These are phyloP conservation scores for Daubentonia madagascariensis DNA, from an alignment of 2,113 vertebrate genomes.

Conservation along the genomic window DNA sequence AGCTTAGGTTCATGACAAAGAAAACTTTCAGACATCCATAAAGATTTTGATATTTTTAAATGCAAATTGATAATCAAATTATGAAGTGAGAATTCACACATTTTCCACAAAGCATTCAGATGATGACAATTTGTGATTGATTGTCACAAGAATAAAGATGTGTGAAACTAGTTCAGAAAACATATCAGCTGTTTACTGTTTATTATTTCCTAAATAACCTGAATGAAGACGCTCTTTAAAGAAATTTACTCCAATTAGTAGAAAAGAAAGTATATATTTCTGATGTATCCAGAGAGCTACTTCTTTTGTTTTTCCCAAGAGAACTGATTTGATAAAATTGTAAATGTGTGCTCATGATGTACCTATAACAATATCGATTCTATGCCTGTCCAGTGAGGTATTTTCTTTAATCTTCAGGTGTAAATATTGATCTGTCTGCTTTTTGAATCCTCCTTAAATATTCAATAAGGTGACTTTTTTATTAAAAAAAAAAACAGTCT, in stretches of 20 bases:
- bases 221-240: neutral
- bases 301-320: neutral
- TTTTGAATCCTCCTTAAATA: neutral
- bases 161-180: neutral
- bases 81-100: constrained; percentile 37
- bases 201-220: constrained; percentile 5
- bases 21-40: neutral
- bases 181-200: neutral
- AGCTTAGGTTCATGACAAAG: neutral
- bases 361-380: neutral
- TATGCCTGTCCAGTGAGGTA: neutral
- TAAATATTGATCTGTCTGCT: neutral
- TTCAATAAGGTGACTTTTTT: neutral
- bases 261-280: neutral
- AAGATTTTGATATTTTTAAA: constrained; percentile 25
- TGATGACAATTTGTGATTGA: neutral
- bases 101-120: neutral
- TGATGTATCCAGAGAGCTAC: neutral
- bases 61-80: neutral
- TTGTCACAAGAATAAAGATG: neutral
- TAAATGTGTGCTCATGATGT: neutral
- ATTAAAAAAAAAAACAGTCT: neutral
- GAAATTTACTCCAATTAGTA: neutral
- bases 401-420: neutral
- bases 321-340: neutral